These are phyloP conservation scores for Pseudoatta argentina DNA, from an alignment of 1,140 invertebrate genomes.

Conservation along the genomic window DNA sequence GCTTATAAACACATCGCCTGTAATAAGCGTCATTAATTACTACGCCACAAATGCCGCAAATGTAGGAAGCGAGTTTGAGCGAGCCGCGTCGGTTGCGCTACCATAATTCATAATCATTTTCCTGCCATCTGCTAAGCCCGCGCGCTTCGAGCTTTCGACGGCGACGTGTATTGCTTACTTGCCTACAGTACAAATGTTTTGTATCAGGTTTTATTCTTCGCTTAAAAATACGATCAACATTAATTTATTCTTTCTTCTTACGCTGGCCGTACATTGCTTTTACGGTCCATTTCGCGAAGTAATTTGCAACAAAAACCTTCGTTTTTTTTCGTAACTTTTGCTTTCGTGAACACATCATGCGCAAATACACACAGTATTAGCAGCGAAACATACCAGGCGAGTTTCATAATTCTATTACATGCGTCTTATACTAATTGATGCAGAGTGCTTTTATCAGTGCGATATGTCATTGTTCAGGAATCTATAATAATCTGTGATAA, in stretches of 20 bases:
- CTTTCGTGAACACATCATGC: neutral
- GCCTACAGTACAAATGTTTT: neutral
- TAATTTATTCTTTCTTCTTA: slow-evolving; percentile 45
- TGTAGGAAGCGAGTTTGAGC: slow-evolving; percentile 23
- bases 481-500: slow-evolving; percentile 34
- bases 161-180: neutral
- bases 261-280: neutral
- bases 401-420: slow-evolving; percentile 30
- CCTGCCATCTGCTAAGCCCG: neutral
- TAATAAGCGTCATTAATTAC: slow-evolving; percentile 54
- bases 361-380: neutral
- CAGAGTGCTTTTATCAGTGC: neutral
- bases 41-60: neutral
- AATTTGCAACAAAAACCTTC: slow-evolving; percentile 9
- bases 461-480: neutral
- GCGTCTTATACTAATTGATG: slow-evolving; percentile 2
- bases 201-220: neutral
- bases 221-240: neutral
- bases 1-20: slow-evolving; percentile 47
- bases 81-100: neutral
- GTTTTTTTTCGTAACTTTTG: slow-evolving; percentile 14
- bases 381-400: neutral
- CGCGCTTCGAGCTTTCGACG: slow-evolving; percentile 12
- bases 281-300: neutral
- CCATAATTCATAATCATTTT: slow-evolving; percentile 50